A percentile compares a stretch with the other conserved stretches of the same genome.
phyloP scores from a whole-genome alignment of 2,113 vertebrate genomes.

The Thinocorus orbignyianus region DNA sequence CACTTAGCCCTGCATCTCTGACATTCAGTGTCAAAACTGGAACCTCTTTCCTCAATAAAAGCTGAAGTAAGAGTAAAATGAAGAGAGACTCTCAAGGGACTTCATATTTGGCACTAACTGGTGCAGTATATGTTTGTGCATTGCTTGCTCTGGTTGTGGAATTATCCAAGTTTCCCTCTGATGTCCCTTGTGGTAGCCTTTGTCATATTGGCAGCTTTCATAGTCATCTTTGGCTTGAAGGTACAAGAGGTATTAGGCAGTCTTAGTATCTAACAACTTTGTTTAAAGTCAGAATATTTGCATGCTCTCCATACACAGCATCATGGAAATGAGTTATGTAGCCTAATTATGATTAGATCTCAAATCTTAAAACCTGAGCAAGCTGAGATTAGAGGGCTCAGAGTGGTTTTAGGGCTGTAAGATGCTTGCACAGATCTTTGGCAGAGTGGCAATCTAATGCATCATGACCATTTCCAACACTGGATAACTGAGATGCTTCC shows the following conservation, averaged over 20 bases:
- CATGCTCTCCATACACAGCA: neutral
- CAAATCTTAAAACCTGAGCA: neutral
- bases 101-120: neutral
- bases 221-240: neutral
- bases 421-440: neutral
- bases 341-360: neutral
- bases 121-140: neutral
- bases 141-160: neutral
- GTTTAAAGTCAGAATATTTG: neutral
- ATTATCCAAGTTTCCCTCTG: neutral
- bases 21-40: neutral
- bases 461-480: neutral
- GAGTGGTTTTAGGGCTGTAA: neutral
- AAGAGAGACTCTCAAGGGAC: neutral
- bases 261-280: neutral
- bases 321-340: neutral
- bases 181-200: neutral
- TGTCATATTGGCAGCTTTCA: neutral
- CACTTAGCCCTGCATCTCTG: neutral
- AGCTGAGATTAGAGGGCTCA: neutral
- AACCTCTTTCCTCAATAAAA: neutral
- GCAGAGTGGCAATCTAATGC: neutral
- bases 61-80: neutral
- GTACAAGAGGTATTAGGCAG: neutral
- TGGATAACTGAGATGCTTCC: neutral